Evolutionary conservation across 1,140 invertebrate species (phyloP).

Genomic region (Drosophila seguyi): DNA sequence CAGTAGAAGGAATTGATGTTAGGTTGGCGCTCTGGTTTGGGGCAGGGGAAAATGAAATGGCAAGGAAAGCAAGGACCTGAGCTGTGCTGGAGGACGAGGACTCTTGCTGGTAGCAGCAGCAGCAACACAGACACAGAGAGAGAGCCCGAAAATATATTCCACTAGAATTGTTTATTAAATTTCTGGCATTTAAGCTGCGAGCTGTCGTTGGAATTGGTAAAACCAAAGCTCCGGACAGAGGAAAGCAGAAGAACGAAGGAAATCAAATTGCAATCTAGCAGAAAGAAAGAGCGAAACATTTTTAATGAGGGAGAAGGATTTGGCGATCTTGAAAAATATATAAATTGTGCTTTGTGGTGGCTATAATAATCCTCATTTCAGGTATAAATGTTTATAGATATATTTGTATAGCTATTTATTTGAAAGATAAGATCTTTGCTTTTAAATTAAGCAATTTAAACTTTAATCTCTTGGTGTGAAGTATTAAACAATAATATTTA

Average conservation of each 20-base stretch:
- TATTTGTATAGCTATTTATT: too few species aligned
- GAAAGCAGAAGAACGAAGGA: constrained; percentile 17
- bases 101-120: constrained; percentile 40
- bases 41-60: constrained; percentile 5
- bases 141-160: constrained; percentile 72
- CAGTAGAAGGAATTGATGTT: constrained; percentile 47
- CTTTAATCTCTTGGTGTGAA: too few species aligned
- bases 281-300: constrained; percentile 14
- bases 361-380: not conserved
- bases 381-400: not conserved
- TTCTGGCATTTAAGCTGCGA: constrained; percentile 78
- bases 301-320: constrained; percentile 37
- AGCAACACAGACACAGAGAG: constrained; percentile 8
- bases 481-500: too few species aligned
- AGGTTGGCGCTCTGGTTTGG: constrained; percentile 22
- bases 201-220: constrained; percentile 63
- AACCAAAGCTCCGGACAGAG: constrained; percentile 41
- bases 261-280: constrained; percentile 47
- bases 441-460: too few species aligned
- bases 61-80: constrained; percentile 30
- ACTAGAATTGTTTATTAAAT: constrained; percentile 82
- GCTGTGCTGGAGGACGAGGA: constrained; percentile 35
- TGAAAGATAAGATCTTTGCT: too few species aligned
- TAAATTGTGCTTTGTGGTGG: not conserved
- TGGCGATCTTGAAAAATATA: constrained; percentile 26